Evolutionary conservation across 1,140 invertebrate species (phyloP).

Genomic region (Theocolax elegans): DNA sequence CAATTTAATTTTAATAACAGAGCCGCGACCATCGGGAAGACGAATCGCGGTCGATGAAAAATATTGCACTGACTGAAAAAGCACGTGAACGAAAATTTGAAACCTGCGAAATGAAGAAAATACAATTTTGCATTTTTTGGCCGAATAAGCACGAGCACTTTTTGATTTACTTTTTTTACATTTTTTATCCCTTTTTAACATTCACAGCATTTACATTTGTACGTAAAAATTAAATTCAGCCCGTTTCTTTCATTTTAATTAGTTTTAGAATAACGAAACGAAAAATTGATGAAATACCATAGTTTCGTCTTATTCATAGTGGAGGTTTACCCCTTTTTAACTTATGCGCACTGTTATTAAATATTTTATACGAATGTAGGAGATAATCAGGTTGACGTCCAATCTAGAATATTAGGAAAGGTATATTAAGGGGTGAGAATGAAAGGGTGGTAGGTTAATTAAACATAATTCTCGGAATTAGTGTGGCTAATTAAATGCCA

Average conservation of each 20-base stretch:
- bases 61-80: conserved; percentile 16
- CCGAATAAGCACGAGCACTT: no score
- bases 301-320: background rate
- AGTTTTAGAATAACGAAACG: background rate
- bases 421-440: conserved; percentile 27
- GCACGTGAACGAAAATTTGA: background rate
- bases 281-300: no score
- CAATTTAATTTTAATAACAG: conserved; percentile 64
- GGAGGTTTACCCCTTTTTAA: no score
- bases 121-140: background rate
- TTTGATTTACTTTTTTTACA: background rate
- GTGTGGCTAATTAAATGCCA: conserved; percentile 53
- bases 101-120: background rate
- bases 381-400: conserved; percentile 3
- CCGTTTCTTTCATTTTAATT: conserved; percentile 15
- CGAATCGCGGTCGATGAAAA: conserved; percentile 30
- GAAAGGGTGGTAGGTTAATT: conserved; percentile 54
- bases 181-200: no score
- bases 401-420: background rate
- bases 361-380: background rate
- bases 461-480: conserved; percentile 57
- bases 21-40: conserved; percentile 15
- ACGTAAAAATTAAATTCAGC: conserved; percentile 1
- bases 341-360: no score
- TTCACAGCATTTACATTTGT: no score